A percentile compares a stretch with the other conserved stretches of the same genome.
Conservation (phyloP, 2,113 vertebrate genomes). For the Heloderma charlesbogerti region DNA sequence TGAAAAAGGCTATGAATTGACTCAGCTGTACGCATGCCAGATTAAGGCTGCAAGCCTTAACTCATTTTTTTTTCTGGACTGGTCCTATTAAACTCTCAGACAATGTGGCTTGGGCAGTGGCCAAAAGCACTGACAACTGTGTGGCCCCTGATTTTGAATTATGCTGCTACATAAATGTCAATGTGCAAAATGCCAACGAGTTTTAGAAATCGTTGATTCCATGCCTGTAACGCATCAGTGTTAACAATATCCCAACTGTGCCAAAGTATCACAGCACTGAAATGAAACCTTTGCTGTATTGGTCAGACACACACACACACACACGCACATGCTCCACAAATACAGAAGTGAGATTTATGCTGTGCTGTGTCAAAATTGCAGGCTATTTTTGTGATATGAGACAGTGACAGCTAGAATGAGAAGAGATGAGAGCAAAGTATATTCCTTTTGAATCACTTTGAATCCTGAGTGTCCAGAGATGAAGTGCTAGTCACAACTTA, state of each 20-base stretch:
- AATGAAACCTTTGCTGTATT: constrained; percentile 14
- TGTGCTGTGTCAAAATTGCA: accelerated
- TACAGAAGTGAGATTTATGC: background rate
- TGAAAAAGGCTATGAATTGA: background rate
- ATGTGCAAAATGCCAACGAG: background rate
- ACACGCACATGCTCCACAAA: background rate
- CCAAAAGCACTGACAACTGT: background rate
- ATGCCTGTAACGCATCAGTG: background rate
- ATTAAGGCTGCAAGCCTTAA: background rate
- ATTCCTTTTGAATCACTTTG: constrained; percentile 11
- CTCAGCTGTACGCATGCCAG: background rate
- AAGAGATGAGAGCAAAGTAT: background rate
- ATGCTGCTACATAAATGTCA: constrained; percentile 3
- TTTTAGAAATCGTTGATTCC: accelerated
- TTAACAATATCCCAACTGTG: background rate
- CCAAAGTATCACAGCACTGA: background rate
- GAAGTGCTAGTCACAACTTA: constrained; percentile 13
- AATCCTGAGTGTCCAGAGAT: background rate
- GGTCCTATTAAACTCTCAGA: background rate
- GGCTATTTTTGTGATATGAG: constrained; percentile 2
- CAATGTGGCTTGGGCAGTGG: background rate
- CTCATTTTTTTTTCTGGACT: background rate
- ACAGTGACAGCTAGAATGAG: background rate
- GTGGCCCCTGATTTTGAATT: background rate
- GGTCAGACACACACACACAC: background rate